Conservation (phyloP, 1,140 invertebrate genomes). For the Rhyzopertha dominica region DNA sequence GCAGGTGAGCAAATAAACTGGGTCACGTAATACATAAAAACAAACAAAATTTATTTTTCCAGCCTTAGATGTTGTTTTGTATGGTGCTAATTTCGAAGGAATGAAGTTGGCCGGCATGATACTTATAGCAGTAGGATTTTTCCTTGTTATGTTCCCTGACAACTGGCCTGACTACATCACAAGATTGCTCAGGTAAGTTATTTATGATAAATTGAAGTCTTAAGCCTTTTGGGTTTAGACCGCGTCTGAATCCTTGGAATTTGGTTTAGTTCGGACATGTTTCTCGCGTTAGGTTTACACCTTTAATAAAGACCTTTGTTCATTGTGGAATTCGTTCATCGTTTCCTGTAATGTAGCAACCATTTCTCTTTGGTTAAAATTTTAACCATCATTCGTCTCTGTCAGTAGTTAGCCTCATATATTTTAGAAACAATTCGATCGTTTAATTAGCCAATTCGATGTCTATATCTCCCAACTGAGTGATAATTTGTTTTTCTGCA, state of each 20-base stretch:
- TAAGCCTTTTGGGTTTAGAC: conserved; percentile 9
- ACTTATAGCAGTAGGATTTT: conserved; percentile 84
- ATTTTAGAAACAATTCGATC: too few species aligned
- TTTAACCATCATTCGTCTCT: too few species aligned
- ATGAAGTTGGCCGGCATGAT: conserved; percentile 94
- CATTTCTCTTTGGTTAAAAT: too few species aligned
- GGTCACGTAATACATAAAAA: conserved; percentile 2
- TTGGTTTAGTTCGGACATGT: too few species aligned
- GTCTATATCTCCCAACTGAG: too few species aligned
- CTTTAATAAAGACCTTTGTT: neutral
- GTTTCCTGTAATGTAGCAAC: too few species aligned
- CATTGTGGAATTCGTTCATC: neutral
- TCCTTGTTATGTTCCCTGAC: conserved; percentile 89
- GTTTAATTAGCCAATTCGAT: too few species aligned
- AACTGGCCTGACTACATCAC: conserved; percentile 95
- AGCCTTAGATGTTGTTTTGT: conserved; percentile 80
- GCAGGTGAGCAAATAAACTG: conserved; percentile 61
- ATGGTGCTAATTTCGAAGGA: conserved; percentile 79
- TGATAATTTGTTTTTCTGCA: too few species aligned
- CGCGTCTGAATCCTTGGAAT: too few species aligned
- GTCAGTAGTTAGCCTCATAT: too few species aligned
- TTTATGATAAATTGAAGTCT: too few species aligned
- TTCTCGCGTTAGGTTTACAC: too few species aligned
- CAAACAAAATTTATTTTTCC: conserved; percentile 16
- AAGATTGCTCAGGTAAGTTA: conserved; percentile 73